Percentiles rank a stretch among this genome's conserved stretches.
phyloP scores from a whole-genome alignment of 1,140 invertebrate genomes.

The Drosophila navojoa region DNA sequence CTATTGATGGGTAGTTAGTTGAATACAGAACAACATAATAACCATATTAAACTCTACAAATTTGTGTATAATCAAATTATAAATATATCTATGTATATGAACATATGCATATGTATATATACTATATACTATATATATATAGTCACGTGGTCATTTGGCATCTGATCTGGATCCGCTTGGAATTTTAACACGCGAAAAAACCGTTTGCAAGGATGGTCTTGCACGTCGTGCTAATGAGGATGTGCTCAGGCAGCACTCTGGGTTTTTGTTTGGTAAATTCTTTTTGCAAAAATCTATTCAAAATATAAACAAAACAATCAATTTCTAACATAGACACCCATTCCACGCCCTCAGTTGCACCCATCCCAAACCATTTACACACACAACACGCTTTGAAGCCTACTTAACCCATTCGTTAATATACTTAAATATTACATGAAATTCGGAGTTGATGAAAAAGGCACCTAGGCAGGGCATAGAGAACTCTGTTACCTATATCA shows the following conservation, averaged over 20 bases:
- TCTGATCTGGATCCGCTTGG: conserved; percentile 97
- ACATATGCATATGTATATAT: conserved; percentile 53
- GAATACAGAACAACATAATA: conserved; percentile 19
- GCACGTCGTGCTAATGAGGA: conserved; percentile 85
- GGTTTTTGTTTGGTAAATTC: conserved; percentile 84
- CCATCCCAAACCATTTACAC: conserved; percentile 17
- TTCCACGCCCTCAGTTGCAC: conserved; percentile 31
- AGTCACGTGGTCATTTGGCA: conserved; percentile 98
- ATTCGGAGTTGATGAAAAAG: conserved; percentile 76
- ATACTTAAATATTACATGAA: conserved; percentile 62
- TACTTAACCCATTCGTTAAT: conserved; percentile 31
- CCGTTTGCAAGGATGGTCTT: conserved; percentile 84
- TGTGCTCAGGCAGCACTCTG: conserved; percentile 83
- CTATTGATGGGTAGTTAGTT: conserved; percentile 31
- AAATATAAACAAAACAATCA: conserved; percentile 11
- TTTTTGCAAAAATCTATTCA: conserved; percentile 65
- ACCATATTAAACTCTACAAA: conserved; percentile 21
- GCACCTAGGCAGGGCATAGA: conserved; percentile 29
- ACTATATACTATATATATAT: conserved; percentile 57
- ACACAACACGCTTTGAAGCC: conserved; percentile 28
- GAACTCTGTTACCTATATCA: neutral
- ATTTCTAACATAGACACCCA: conserved; percentile 31
- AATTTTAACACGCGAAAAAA: conserved; percentile 85
- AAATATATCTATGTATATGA: conserved; percentile 43
- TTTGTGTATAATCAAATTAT: conserved; percentile 35